Percentiles rank a stretch among this genome's conserved stretches.
These are phyloP conservation scores for Thyatira batis DNA, from an alignment of 2,888 invertebrate genomes.

Conservation along the genomic window DNA sequence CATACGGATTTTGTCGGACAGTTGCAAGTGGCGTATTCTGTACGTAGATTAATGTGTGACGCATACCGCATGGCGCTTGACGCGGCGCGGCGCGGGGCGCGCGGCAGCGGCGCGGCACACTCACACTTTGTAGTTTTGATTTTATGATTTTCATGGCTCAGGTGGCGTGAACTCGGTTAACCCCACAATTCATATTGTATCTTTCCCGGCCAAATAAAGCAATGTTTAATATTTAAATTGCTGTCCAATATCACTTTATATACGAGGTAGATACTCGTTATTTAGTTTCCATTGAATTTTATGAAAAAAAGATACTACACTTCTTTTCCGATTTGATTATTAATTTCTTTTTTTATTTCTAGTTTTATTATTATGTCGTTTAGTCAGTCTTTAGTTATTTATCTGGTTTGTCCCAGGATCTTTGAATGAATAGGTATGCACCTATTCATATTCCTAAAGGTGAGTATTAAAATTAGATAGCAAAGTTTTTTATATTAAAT, in stretches of 20 bases:
- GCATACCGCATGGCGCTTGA: slow-evolving; percentile 46
- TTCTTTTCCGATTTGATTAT: too few species aligned
- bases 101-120: too few species aligned
- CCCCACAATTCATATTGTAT: slow-evolving; percentile 37
- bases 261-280: not conserved
- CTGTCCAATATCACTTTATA: not conserved
- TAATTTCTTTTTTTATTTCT: too few species aligned
- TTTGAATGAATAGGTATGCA: too few species aligned
- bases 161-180: slow-evolving; percentile 31
- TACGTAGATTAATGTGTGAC: slow-evolving; percentile 64
- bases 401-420: too few species aligned
- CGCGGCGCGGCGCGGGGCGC: slow-evolving; percentile 12
- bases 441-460: too few species aligned
- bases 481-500: too few species aligned
- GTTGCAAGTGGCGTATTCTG: slow-evolving; percentile 45
- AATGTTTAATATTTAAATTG: not conserved
- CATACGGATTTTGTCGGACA: slow-evolving; percentile 62
- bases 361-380: too few species aligned
- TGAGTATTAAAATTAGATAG: too few species aligned
- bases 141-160: slow-evolving; percentile 35
- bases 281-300: not conserved
- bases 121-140: slow-evolving; percentile 42
- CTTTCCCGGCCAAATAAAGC: slow-evolving; percentile 5
- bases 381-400: too few species aligned
- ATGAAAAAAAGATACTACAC: not conserved